Base-by-base conservation (phyloP, 2,888 invertebrate genomes). In the Stramonita haemastoma region DNA sequence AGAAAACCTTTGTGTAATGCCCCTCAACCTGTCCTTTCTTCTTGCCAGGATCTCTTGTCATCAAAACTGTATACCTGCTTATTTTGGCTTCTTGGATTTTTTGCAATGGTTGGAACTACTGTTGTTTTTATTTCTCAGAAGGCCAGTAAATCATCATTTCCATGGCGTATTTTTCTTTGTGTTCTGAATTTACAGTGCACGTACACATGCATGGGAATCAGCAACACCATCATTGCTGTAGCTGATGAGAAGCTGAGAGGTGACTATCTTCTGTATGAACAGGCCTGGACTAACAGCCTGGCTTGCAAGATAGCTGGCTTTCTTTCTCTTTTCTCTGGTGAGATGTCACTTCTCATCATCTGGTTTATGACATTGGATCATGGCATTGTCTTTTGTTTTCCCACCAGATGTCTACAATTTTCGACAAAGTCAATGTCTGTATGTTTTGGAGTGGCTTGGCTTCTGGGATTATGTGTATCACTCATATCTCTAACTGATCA, bases 361-460 rank as follows among this genome's bases (percentile, higher is more conserved):
- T 96, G 97, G 0, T 92, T 97, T 91, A 97, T 97, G 89, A 97
- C 97, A 0, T 96, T 97, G 96, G 97, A 97, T 94, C 96, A 97
- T 26, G 96, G 97, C 92, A 96, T 97, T 91, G 97, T 97, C 0
- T 97, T 97, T 73, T 97, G 97, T 26, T 96, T 97, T 91, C 97
- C 97, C 26, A 95, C 97, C 86, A 96, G 90, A n/a, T 89, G 90
- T 26, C 70, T 91, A 22, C 89, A 90, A 15, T 93, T 95, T 60
- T 93, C 92, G 11, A 79, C 91, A 13, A 91, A 91, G 36, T 92
- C 89, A 11, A 93, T 94, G 8, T 91, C 93, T 29, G 88, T 91
- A 85, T 87, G 93, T 0, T 93, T 93, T n/a, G 70, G 89, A 0
- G 60, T 91, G 0, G 91, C 93, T 0, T 96, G 95, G 95, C 26